Conservation (phyloP, 2,888 invertebrate species). For the Lithophane leautieri region DNA sequence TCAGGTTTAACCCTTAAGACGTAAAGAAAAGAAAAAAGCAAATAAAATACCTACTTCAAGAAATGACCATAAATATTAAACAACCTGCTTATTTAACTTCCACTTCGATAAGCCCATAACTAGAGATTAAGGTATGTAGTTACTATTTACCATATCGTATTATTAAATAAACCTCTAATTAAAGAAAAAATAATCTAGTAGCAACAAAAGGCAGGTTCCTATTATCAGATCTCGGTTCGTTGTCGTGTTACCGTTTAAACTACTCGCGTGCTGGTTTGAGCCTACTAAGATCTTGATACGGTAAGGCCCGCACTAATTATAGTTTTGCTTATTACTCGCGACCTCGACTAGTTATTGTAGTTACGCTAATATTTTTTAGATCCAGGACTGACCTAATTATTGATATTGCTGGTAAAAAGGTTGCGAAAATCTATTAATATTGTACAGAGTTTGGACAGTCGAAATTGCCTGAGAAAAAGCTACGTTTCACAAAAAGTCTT, state of each 20-base stretch:
- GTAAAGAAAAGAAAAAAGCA: slow-evolving; percentile 13
- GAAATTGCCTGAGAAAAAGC: neutral
- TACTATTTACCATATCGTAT: slow-evolving; percentile 57
- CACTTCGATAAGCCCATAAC: slow-evolving; percentile 54
- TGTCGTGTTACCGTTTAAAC: slow-evolving; percentile 83
- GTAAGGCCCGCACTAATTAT: slow-evolving; percentile 83
- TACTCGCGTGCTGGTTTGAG: slow-evolving; percentile 82
- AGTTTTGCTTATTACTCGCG: slow-evolving; percentile 81
- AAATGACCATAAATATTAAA: slow-evolving; percentile 43
- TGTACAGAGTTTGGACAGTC: neutral
- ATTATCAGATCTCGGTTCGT: slow-evolving; percentile 80
- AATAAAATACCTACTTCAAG: slow-evolving; percentile 16
- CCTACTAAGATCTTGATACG: slow-evolving; percentile 84
- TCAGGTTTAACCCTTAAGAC: slow-evolving; percentile 22
- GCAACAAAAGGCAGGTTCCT: slow-evolving; percentile 71
- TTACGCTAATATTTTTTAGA: slow-evolving; percentile 65
- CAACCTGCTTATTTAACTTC: slow-evolving; percentile 38
- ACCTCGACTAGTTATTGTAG: slow-evolving; percentile 68
- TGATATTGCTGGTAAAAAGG: slow-evolving; percentile 13
- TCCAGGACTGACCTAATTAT: slow-evolving; percentile 55
- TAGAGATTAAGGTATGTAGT: slow-evolving; percentile 59
- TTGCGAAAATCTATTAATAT: neutral
- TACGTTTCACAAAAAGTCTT: neutral
- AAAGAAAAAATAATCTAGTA: slow-evolving; percentile 72
- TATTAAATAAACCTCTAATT: slow-evolving; percentile 67